Evolutionary conservation across 1,140 invertebrate genomes (phyloP).

Genomic region (Mercenaria mercenaria): DNA sequence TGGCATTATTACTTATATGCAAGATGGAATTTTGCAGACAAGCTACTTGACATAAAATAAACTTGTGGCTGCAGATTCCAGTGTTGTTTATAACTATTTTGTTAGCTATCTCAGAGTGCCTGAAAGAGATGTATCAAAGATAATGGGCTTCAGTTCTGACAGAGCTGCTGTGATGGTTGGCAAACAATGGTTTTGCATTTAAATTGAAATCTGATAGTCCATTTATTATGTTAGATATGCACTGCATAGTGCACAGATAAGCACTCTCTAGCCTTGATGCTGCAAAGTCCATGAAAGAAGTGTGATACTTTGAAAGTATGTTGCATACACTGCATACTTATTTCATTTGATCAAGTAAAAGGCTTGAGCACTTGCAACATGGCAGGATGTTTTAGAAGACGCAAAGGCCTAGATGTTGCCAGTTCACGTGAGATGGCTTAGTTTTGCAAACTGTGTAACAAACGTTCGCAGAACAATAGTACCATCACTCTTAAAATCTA

Average conservation of each 20-base stretch:
- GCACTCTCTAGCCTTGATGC: no score
- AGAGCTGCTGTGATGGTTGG: slow-evolving; percentile 19
- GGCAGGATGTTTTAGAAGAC: slow-evolving; percentile 41
- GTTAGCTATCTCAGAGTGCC: slow-evolving; percentile 17
- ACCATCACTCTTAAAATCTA: slow-evolving; percentile 6
- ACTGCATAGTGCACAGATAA: no score
- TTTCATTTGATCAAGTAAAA: no score
- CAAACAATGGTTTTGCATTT: not conserved
- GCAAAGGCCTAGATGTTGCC: not conserved
- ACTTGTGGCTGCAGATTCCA: slow-evolving; percentile 10
- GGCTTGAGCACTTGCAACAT: slow-evolving; percentile 33
- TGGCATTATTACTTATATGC: slow-evolving; percentile 10
- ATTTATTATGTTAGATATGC: not conserved
- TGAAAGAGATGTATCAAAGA: slow-evolving; percentile 43
- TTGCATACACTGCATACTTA: slow-evolving; percentile 19
- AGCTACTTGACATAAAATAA: slow-evolving; percentile 18
- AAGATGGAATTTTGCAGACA: not conserved
- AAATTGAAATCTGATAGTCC: slow-evolving; percentile 3
- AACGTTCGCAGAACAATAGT: slow-evolving; percentile 5
- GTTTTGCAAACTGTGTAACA: no score
- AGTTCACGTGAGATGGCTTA: no score
- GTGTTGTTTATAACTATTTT: not conserved
- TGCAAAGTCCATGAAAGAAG: no score
- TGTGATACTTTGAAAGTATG: no score
- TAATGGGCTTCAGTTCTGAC: slow-evolving; percentile 19